Evolutionary conservation across 1,140 invertebrate genomes (phyloP).

Genomic region (Meloidogyne exigua): DNA sequence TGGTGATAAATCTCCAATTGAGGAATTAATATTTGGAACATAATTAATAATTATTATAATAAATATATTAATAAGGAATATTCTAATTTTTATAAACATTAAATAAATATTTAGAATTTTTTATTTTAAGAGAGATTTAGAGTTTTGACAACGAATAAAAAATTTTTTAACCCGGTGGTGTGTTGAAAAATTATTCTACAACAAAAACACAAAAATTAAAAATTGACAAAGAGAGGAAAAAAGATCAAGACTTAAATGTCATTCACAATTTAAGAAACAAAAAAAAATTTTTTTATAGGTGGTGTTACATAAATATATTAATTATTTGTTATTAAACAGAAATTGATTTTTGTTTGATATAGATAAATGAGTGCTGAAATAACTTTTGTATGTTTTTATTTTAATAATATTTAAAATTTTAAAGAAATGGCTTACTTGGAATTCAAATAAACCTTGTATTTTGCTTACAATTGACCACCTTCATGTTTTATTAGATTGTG

Average conservation of each 20-base stretch:
- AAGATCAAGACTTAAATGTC: no score
- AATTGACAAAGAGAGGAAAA: no score
- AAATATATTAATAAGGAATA: not conserved
- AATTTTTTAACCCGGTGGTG: no score
- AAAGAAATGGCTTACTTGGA: constrained; percentile 34
- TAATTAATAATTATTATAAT: not conserved
- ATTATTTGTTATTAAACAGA: no score
- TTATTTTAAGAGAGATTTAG: no score
- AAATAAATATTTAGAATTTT: not conserved
- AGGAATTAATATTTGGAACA: not conserved
- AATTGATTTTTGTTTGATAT: not conserved
- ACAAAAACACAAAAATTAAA: no score
- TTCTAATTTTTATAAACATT: not conserved
- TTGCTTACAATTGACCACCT: constrained; percentile 44
- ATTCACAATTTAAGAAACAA: no score
- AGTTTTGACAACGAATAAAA: no score
- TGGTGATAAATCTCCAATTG: not conserved
- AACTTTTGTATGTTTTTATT: constrained; percentile 37
- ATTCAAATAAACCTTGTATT: constrained; percentile 38
- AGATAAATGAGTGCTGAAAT: constrained; percentile 11
- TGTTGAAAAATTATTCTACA: no score
- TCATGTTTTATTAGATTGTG: constrained; percentile 43
- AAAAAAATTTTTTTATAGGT: no score
- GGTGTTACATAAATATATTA: no score
- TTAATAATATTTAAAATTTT: constrained; percentile 19